Base-by-base conservation (phyloP, 1,140 invertebrate genomes). In the Stegodyphus dumicola region DNA sequence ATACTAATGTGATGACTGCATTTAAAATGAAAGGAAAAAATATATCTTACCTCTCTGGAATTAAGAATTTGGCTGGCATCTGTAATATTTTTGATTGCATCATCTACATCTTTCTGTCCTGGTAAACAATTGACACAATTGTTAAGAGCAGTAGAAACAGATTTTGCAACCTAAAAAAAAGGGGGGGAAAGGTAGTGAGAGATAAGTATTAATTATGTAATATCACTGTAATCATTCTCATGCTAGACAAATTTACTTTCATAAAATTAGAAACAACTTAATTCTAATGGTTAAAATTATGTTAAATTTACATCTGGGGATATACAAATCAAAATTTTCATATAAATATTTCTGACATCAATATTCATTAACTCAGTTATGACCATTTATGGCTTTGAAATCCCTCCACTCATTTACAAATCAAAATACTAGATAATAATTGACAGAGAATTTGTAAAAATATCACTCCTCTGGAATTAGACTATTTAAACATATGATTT, bases 41-140 rank as follows among this genome's bases (percentile, higher is more conserved):
- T 53, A 53, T 9, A 54, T 60, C 67, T 71, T 78, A 86, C 84
- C 60, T 86, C 75, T 64, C 76, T 10, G 10, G 75, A 71, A 66
- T 86, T 86, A 15, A 98, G 91, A 10, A 93, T 93, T 85, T 95
- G 93, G 60, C 94, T 94, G 60, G 94, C 94, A 87, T 94, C 93
- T 76, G 93, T 94, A 77, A 99, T 97, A 84, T 93, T 94, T 85
- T 93, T 93, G 88, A 98, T 95, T 0, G 96, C 95, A 15, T 94
- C 93, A 89, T 98, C 96, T 5, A 99, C 94, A 89, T 98, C 97
- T 88, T 94, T 93, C 89, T 98, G 96, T 0, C 96, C 96, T 10
- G 97, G 96, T 64, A 98, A 92, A 88, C 95, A 95, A 86, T 94
- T 95, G 7, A 98, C 93, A 87, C 92, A 93, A 86, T 90, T 91